Evolutionary conservation across 2,888 invertebrate species (phyloP), one percentile per base, ranked within the genome.

Genomic region (Drosophila villosipedis): DNA sequence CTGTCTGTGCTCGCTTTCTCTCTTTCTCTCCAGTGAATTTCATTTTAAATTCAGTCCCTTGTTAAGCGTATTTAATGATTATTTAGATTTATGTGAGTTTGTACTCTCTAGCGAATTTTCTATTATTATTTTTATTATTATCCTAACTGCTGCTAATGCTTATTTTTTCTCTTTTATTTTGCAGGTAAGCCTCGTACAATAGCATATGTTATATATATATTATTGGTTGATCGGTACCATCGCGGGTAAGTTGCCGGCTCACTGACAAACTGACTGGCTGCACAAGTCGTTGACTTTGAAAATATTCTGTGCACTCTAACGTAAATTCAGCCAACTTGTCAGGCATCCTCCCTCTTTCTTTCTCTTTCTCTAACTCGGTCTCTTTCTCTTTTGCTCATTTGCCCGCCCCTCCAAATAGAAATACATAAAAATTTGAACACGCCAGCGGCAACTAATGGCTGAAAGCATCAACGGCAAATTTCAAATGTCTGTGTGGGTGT

Each of bases 171-270:
- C 28, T 28, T 54, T 87, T 3, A 60, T 49, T 60, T 87, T 89
- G 0, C 82, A 84, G 84, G 84, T 84, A 82, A 73, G 87, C 63
- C 39, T 19, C 50, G 30, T 4, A 19, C 43, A 41, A 22, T 22
- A n/a, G 47, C 52, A 68, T 58, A 28, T 62, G 52, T 33, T 35
- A 53, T 49, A 53, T 28, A 54, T 53, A 28, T 25, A 19, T 41
- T 62, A 30, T 49, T 33, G 25, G 22, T 0, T 53, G 47, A 58
- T 67, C 22, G 49, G 35, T 16, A 5, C 35, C 35, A 39, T 5
- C 16, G 37, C 28, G 16, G 65, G 43, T 71, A 66, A 71, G 58
- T 72, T 58, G 55, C 12, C 39, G 14, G 28, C 28, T 37, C 19
- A 16, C 30, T 58, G 41, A n/a, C 25, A 19, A 39, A n/a, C 16